phyloP scores from a whole-genome alignment of 2,888 invertebrate species.

The Caenorhabditis japonica region DNA sequence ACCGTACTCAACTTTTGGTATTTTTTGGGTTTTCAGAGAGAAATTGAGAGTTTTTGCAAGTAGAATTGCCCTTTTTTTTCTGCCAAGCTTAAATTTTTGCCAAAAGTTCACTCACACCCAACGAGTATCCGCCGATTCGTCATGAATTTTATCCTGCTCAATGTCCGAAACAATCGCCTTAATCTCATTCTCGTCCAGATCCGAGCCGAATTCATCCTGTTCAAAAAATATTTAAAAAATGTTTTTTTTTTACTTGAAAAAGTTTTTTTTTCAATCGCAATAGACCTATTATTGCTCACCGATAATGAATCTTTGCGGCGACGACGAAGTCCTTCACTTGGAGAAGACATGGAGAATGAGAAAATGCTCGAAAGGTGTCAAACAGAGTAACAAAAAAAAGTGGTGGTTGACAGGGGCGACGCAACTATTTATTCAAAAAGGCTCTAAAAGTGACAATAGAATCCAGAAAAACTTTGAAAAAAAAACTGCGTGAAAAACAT shows the following conservation, averaged over 20 bases:
- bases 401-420: neutral
- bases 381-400: constrained; percentile 6
- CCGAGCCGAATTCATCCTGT: constrained; percentile 61
- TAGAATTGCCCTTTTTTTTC: no score
- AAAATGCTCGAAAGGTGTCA: constrained; percentile 13
- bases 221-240: neutral
- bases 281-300: no score
- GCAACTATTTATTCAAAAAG: no score
- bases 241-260: neutral
- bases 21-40: no score
- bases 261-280: no score
- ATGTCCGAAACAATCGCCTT: constrained; percentile 64
- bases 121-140: constrained; percentile 45
- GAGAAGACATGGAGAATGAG: constrained; percentile 16
- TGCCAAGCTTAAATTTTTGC: no score
- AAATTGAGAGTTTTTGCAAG: no score
- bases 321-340: constrained; percentile 38
- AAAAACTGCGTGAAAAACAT: no score
- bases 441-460: no score
- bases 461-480: no score
- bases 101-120: constrained; percentile 51
- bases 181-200: constrained; percentile 60
- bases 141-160: constrained; percentile 60
- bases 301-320: constrained; percentile 46
- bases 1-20: no score